These are phyloP conservation scores for Galeruca laticollis DNA, from an alignment of 2,888 invertebrate genomes.

Conservation along the genomic window DNA sequence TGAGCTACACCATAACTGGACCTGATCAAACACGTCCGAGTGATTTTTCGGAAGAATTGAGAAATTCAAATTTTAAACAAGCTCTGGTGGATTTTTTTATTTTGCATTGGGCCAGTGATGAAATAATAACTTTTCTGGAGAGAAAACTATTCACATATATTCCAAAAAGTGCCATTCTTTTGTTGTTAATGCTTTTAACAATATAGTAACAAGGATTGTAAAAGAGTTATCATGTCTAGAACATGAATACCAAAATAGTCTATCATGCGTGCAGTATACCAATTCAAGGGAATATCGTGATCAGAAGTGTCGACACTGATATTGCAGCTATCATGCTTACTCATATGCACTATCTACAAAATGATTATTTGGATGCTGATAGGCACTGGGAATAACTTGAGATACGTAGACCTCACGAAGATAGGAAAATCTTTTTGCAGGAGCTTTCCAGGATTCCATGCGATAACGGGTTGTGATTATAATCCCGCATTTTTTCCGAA, in stretches of 20 bases:
- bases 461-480: constrained; percentile 30
- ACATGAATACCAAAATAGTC: constrained; percentile 42
- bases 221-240: constrained; percentile 30
- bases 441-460: constrained; percentile 32
- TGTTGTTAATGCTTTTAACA: constrained; percentile 16
- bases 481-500: constrained; percentile 40
- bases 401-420: constrained; percentile 13
- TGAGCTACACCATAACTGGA: too few relatives aligned
- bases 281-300: constrained; percentile 28
- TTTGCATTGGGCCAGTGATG: constrained; percentile 1
- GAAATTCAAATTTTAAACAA: too few relatives aligned
- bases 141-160: not conserved
- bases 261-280: constrained; percentile 45
- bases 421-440: constrained; percentile 38
- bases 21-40: too few relatives aligned
- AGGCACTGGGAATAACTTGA: not conserved
- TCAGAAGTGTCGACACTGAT: constrained; percentile 47
- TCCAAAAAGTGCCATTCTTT: not conserved
- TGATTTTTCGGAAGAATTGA: too few relatives aligned
- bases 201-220: too few relatives aligned
- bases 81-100: too few relatives aligned
- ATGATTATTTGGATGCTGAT: not conserved
- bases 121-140: not conserved
- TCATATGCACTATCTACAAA: not conserved
- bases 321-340: constrained; percentile 18